Evolutionary conservation across 92 coral and sea anemone species (phyloP).

Genomic region (Epizoanthus fatuus): DNA sequence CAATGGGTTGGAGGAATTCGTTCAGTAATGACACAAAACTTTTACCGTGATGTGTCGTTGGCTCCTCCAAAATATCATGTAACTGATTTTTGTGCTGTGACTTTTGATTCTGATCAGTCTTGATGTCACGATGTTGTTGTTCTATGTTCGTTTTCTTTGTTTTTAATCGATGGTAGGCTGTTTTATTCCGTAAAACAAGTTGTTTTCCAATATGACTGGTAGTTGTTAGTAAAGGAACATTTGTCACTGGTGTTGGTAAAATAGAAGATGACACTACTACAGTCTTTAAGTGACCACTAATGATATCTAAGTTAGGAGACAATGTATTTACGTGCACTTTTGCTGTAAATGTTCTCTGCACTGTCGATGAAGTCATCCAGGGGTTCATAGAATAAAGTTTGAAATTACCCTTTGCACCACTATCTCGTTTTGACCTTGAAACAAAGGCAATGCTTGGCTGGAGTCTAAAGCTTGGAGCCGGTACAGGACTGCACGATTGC

Average conservation of each 20-base stretch:
- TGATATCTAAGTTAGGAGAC: neutral
- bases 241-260: neutral
- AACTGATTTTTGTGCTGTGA: neutral
- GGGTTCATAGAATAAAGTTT: neutral
- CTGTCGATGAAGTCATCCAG: neutral
- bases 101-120: neutral
- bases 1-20: slow-evolving; percentile 4
- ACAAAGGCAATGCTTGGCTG: slow-evolving; percentile 80
- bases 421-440: slow-evolving; percentile 79
- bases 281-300: neutral
- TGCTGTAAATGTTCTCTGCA: neutral
- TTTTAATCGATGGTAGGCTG: neutral
- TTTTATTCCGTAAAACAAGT: neutral
- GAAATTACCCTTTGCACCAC: slow-evolving; percentile 20
- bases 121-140: neutral
- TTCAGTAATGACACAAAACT: neutral
- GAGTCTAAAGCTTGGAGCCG: slow-evolving; percentile 75
- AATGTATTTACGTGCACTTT: neutral
- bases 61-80: neutral
- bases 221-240: neutral
- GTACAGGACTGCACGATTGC: slow-evolving; percentile 79
- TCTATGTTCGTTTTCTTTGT: slow-evolving; percentile 6
- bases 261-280: neutral
- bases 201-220: neutral
- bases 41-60: neutral